Conservation (phyloP, 1,140 invertebrate genomes). For the Bombus picipes region DNA sequence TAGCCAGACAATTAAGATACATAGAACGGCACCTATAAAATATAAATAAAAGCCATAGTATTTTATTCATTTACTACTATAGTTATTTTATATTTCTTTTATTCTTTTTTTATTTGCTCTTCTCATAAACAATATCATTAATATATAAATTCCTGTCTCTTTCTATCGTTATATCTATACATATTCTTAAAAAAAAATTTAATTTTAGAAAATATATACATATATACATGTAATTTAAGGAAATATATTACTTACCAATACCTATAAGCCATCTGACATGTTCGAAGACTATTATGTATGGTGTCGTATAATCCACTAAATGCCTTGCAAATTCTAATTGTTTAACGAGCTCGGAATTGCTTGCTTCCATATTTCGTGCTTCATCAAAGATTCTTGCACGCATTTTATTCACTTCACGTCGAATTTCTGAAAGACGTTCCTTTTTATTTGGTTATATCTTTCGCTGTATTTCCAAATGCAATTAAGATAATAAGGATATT, state of each 20-base stretch:
- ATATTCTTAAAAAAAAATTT: not conserved
- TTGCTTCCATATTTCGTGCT: conserved; percentile 75
- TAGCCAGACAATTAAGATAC: conserved; percentile 81
- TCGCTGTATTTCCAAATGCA: not conserved
- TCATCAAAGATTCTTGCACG: conserved; percentile 78
- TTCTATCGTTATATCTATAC: not conserved
- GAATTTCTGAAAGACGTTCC: conserved; percentile 72
- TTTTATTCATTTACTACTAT: not conserved
- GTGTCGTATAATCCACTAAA: conserved; percentile 69
- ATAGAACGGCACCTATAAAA: conserved; percentile 76
- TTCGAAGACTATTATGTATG: conserved; percentile 76
- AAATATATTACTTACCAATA: conserved; percentile 71
- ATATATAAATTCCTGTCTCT: no score
- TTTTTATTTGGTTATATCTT: not conserved
- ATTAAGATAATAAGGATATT: not conserved
- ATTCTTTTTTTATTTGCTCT: no score
- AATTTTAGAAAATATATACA: not conserved
- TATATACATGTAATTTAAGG: not conserved
- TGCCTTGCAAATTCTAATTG: conserved; percentile 76
- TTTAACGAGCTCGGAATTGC: conserved; percentile 74
- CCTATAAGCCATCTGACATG: conserved; percentile 79
- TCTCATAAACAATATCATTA: no score
- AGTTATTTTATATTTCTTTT: not conserved
- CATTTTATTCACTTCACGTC: conserved; percentile 77
- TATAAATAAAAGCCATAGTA: not conserved